A percentile compares a stretch with the other conserved stretches of the same genome.
Conservation (phyloP, 2,888 invertebrate genomes). For the Cheilosia soror region DNA sequence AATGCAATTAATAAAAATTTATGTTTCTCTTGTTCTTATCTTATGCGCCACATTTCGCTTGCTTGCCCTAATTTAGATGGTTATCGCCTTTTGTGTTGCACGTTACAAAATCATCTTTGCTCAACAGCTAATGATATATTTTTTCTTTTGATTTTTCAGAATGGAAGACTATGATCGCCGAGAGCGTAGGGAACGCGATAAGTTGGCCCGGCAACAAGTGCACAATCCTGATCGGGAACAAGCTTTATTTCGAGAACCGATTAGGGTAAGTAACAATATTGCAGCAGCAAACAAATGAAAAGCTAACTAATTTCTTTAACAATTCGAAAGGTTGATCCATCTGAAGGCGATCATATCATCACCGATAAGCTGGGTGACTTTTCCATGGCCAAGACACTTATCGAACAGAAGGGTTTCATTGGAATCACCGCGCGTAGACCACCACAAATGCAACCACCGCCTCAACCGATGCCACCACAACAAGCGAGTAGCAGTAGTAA, state of each 20-base stretch:
- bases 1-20: conserved; percentile 37
- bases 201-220: conserved; percentile 82
- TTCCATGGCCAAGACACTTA: conserved; percentile 80
- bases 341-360: conserved; percentile 82
- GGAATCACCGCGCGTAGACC: conserved; percentile 75
- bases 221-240: conserved; percentile 81
- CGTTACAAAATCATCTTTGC: neutral
- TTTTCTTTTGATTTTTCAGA: conserved; percentile 76
- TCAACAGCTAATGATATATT: conserved; percentile 4
- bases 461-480: conserved; percentile 75
- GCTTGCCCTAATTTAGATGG: neutral
- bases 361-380: conserved; percentile 82
- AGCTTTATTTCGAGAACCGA: conserved; percentile 82
- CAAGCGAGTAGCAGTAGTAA: conserved; percentile 53
- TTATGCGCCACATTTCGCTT: conserved; percentile 22
- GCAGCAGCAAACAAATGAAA: neutral
- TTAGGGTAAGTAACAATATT: conserved; percentile 78
- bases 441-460: conserved; percentile 73
- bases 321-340: conserved; percentile 77
- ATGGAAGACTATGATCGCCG: conserved; percentile 83
- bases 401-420: conserved; percentile 79
- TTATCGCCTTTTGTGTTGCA: conserved; percentile 34
- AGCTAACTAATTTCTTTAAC: neutral
- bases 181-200: conserved; percentile 83
- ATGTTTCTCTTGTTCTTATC: conserved; percentile 9